phyloP scores from a whole-genome alignment of 2,888 invertebrate genomes.

The Barypeithes pellucidus region DNA sequence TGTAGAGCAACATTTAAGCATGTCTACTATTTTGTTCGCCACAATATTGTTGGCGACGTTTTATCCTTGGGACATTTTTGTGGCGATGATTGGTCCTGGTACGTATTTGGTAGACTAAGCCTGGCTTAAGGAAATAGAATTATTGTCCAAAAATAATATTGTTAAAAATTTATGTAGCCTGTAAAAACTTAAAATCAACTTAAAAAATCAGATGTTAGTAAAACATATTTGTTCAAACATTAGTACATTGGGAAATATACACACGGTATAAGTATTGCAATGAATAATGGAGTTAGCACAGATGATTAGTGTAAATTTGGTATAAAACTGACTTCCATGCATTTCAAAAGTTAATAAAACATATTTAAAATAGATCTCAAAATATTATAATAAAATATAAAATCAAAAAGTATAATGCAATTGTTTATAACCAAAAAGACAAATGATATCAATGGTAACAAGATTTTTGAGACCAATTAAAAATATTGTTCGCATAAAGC shows the following conservation, averaged over 20 bases:
- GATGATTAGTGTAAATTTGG: constrained; percentile 29
- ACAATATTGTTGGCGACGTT: no score
- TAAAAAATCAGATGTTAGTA: no score
- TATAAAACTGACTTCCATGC: constrained; percentile 65
- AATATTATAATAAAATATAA: constrained; percentile 4
- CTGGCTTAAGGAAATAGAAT: no score
- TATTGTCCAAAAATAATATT: no score
- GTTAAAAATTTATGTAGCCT: no score
- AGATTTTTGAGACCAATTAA: constrained; percentile 44
- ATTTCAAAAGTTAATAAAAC: constrained; percentile 56
- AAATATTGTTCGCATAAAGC: constrained; percentile 41
- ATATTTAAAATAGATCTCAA: constrained; percentile 48
- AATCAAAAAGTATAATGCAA: constrained; percentile 16
- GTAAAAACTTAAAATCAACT: no score
- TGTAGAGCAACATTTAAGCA: no score
- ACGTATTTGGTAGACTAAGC: no score
- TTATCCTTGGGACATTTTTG: no score
- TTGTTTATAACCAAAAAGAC: constrained; percentile 29
- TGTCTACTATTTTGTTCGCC: no score
- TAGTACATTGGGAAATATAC: background rate
- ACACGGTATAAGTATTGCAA: background rate
- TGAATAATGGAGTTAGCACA: constrained; percentile 29
- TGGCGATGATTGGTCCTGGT: no score
- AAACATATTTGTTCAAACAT: no score
- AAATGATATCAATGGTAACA: background rate